These are phyloP conservation scores for Melanostoma mellinum DNA, from an alignment of 2,888 invertebrate species.

Conservation along the genomic window DNA sequence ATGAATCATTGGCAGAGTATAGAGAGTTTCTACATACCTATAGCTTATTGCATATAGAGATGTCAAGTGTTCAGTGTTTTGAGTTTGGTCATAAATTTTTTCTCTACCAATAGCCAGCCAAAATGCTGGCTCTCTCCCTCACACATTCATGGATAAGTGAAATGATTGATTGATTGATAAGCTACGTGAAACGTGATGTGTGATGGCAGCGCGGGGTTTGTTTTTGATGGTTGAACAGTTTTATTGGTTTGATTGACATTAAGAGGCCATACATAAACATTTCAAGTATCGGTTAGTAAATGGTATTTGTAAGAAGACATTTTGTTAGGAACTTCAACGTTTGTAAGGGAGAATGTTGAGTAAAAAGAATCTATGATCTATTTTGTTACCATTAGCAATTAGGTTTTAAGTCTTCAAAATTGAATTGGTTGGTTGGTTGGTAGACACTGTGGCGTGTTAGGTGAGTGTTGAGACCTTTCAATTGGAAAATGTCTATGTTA, in stretches of 20 bases:
- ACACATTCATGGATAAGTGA: slow-evolving; percentile 24
- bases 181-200: slow-evolving; percentile 58
- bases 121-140: background rate
- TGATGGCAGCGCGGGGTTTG: slow-evolving; percentile 9
- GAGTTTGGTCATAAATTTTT: slow-evolving; percentile 46
- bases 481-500: too few relatives aligned
- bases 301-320: too few relatives aligned
- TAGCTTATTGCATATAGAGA: background rate
- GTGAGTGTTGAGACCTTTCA: too few relatives aligned
- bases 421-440: too few relatives aligned
- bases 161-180: slow-evolving; percentile 66
- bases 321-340: too few relatives aligned
- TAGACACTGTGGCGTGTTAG: too few relatives aligned
- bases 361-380: too few relatives aligned
- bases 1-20: slow-evolving; percentile 8
- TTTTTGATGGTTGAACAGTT: slow-evolving; percentile 29
- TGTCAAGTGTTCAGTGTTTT: slow-evolving; percentile 41
- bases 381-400: too few relatives aligned
- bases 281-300: slow-evolving; percentile 13
- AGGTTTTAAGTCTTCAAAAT: too few relatives aligned
- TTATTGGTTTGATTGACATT: slow-evolving; percentile 63
- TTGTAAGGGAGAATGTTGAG: too few relatives aligned
- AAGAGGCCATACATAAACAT: slow-evolving; percentile 42
- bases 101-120: slow-evolving; percentile 11
- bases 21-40: background rate